Conservation (phyloP, 2,888 invertebrate genomes). For the Cremastobaeus sp. region DNA sequence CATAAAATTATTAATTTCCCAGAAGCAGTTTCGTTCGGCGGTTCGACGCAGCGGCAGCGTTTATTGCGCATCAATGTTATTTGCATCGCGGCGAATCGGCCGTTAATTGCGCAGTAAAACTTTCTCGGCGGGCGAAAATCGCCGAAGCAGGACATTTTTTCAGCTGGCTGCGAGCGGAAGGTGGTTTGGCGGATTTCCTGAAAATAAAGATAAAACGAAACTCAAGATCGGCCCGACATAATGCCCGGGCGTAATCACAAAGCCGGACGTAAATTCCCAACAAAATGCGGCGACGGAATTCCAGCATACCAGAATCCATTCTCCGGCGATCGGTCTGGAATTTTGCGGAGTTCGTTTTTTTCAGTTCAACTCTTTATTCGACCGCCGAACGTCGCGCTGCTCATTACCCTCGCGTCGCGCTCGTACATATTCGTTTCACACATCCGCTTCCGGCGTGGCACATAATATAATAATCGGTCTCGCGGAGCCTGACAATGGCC, state of each 20-base stretch:
- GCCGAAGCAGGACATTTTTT: conserved; percentile 8
- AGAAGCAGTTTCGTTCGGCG: too few species aligned
- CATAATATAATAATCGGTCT: conserved; percentile 74
- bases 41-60: conserved; percentile 12
- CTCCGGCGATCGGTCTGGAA: conserved; percentile 27
- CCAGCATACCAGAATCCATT: conserved; percentile 19
- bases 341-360: conserved; percentile 32
- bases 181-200: not conserved
- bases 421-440: conserved; percentile 73
- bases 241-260: conserved; percentile 6
- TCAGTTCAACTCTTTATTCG: conserved; percentile 35
- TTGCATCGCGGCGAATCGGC: conserved; percentile 36
- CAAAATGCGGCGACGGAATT: conserved; percentile 7
- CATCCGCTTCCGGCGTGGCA: conserved; percentile 77
- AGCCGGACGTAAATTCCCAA: conserved; percentile 11
- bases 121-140: conserved; percentile 15
- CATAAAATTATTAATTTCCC: too few species aligned
- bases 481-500: conserved; percentile 68
- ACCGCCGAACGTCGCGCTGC: conserved; percentile 59
- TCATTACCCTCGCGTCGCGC: conserved; percentile 68
- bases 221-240: not conserved
- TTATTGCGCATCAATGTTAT: conserved; percentile 23
- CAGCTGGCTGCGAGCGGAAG: not conserved
- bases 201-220: not conserved
- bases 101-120: conserved; percentile 44